Conservation (phyloP, 92 coral and sea anemone species). For the Metridium senile region DNA sequence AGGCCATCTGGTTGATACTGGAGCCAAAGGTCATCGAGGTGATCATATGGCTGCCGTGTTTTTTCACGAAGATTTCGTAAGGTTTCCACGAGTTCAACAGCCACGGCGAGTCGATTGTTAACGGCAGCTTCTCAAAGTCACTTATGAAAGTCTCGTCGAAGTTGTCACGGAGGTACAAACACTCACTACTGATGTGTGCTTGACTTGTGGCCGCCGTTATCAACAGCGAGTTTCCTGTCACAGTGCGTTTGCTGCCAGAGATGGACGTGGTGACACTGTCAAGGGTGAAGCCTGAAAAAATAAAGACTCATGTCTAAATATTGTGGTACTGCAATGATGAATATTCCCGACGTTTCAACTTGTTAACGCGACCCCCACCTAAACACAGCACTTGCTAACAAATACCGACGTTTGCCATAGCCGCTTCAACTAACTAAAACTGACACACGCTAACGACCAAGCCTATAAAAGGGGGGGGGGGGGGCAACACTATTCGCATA, state of each 20-base stretch:
- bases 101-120: constrained; percentile 4
- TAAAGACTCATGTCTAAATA: no score
- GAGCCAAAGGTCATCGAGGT: not conserved
- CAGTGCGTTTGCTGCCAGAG: constrained; percentile 10
- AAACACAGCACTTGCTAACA: no score
- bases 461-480: no score
- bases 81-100: constrained; percentile 1
- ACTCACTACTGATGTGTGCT: not conserved
- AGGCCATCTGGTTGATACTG: not conserved
- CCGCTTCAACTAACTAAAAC: no score
- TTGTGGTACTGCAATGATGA: no score
- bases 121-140: constrained; percentile 22
- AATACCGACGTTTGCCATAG: no score
- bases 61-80: constrained; percentile 3
- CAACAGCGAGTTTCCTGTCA: constrained; percentile 13
- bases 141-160: constrained; percentile 6
- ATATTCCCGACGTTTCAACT: no score
- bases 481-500: no score
- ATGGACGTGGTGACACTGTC: not conserved
- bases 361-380: no score
- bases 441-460: no score
- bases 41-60: not conserved
- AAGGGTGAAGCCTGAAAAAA: constrained; percentile 7
- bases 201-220: not conserved
- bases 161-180: not conserved